Conservation (phyloP, 2,113 vertebrate species). For the Podilymbus podiceps region DNA sequence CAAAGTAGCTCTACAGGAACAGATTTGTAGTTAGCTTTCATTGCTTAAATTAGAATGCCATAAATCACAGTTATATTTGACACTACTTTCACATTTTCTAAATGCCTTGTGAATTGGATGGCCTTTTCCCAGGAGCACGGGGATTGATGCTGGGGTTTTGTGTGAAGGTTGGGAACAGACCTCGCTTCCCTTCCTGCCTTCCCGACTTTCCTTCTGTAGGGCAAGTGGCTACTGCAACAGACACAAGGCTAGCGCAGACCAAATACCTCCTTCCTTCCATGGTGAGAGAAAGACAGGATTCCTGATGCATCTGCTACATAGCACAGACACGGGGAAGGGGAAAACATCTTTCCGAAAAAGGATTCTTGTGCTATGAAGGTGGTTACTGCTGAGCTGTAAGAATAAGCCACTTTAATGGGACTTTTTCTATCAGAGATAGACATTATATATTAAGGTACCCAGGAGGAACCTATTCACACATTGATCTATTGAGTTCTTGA, state of each 20-base stretch:
- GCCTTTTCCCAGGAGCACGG: not conserved
- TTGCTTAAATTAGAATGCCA: not conserved
- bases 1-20: not conserved
- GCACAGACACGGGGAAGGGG: not conserved
- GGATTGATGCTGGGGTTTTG: not conserved
- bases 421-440: not conserved
- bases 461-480: not conserved
- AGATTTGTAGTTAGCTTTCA: not conserved
- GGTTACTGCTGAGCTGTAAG: not conserved
- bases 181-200: not conserved
- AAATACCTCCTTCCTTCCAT: not conserved
- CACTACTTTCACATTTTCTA: not conserved
- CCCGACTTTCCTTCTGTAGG: not conserved
- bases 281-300: not conserved
- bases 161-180: not conserved
- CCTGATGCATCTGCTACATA: not conserved
- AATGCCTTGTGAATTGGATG: not conserved
- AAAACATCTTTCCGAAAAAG: not conserved
- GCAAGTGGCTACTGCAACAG: not conserved
- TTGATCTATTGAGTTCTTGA: not conserved
- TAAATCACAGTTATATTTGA: not conserved
- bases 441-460: not conserved
- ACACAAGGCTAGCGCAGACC: not conserved
- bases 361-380: not conserved
- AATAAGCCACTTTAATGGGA: not conserved